Base-by-base conservation (phyloP, 2,113 vertebrate genomes). In the Cromileptes altivelis region DNA sequence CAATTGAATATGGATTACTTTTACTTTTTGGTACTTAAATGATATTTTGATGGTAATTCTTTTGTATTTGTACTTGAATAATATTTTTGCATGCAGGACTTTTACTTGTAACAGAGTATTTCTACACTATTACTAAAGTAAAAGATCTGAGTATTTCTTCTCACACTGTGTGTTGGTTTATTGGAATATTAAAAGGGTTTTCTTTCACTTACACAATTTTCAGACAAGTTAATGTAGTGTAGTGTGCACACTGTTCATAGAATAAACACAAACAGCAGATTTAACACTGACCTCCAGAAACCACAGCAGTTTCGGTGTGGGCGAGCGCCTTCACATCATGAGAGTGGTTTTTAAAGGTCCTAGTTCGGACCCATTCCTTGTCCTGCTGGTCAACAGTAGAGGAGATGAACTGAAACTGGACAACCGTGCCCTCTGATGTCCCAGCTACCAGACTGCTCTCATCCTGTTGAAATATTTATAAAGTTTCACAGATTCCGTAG, bases 361-460 rank as follows among this genome's bases (percentile, higher is more conserved):
- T 97, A 0, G 98, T 99, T 68, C 95, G 88, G 80, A 98, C 94
- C 98, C 98, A 99, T 77, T 96, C 95, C 53, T 93, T 95, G 53
- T 97, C 95, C 7, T 77, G 84, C 79, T 95, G 92, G 15, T 75
- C 95, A 70, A 94, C 64, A 60, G 88, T 92, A 75, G 95, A 58
- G 0, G 96, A 90, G 45, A 99, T 70, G 90, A 96, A 95, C 95
- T 99, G 98, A 74, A 99, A 97, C 92, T 99, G 98, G 88, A 97
- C 91, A 2, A 98, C 94, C 0, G 94, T 95, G 23, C 98, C 98
- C 0, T 97, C 96, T 0, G 98, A 97, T 0, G 98, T 99, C 70
- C 98, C 98, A 14, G 97, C 97, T 0, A 97, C 17, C 1, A 99
- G 86, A 84, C 98, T 99, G 94, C 96, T 97, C 91, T 98, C 97